Evolutionary conservation across 2,888 invertebrate genomes (phyloP).

Genomic region (Phorcus lineatus): DNA sequence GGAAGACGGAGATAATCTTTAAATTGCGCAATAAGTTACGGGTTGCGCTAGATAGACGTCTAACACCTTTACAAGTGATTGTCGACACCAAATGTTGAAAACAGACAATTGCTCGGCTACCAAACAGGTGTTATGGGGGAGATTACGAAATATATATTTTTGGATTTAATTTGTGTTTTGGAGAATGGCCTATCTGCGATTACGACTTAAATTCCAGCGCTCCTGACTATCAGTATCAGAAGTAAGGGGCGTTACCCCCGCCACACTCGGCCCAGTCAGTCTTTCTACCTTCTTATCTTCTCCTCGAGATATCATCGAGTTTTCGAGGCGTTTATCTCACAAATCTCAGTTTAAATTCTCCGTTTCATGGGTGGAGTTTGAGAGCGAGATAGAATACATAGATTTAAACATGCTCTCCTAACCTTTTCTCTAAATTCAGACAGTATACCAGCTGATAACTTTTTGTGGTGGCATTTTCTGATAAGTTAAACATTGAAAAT

Average conservation of each 20-base stretch:
- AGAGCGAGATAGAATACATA: no score
- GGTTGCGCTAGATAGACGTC: background rate
- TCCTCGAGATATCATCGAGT: conserved; percentile 9
- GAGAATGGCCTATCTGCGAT: background rate
- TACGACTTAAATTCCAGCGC: conserved; percentile 16
- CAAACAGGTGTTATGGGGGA: background rate
- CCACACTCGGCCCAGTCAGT: background rate
- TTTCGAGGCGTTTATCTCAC: conserved; percentile 11
- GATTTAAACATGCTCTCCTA: no score
- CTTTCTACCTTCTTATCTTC: background rate
- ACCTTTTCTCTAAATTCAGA: no score
- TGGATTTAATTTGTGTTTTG: conserved; percentile 15
- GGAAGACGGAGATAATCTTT: no score
- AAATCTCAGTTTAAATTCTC: conserved; percentile 16
- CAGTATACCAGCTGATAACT: no score
- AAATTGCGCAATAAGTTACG: background rate
- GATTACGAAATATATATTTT: conserved; percentile 8
- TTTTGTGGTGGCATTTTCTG: background rate
- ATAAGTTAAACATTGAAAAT: conserved; percentile 13
- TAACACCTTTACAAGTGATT: background rate
- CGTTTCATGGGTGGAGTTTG: background rate
- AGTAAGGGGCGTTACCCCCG: background rate
- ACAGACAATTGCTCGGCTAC: background rate
- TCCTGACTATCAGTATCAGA: background rate
- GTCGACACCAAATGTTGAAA: background rate